Evolutionary conservation across 2,797 vertebrate genomes (phyloP), one percentile per base, ranked within the genome.

Genomic region (Spinus pinus): DNA sequence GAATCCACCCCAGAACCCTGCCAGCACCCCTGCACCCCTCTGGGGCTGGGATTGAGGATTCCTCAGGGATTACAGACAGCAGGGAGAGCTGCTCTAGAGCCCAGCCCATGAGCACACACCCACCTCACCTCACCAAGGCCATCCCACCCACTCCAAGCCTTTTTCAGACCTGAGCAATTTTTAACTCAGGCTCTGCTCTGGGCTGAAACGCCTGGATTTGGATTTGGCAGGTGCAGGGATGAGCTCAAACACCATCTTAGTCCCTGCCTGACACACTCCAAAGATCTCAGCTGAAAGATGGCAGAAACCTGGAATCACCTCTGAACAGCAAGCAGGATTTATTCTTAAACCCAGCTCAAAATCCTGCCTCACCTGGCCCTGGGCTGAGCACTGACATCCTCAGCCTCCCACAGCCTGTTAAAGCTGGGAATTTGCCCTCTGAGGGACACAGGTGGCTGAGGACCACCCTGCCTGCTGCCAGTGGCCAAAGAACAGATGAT

Each of bases 381-480:
- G 64, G 44, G 53, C 51, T 70, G 64, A 62, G 19, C 39, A 4
- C 3, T 0, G 0, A 9, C 70, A 42, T 14, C 47, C 51, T 37
- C 56, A 54, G 20, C 50, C 31, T 60, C 53, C 61, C 23, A 5
- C 44, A 17, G 37, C 30, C 65, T 9, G 22, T 2, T 3, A 12
- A 5, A 60, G 41, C 37, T 2, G 1, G 53, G 72, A 33, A 20
- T 64, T 75, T 15, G 13, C 46, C 7, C 4, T 23, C 51, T 7
- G 1, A 22, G 2, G 10, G 24, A 5, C 37, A 9, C 0, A 1
- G 13, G 53, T 2, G 69, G 64, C 75, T 15, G 7, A 41, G 53
- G 20, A 28, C 49, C 60, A 57, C 30, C 72, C 39, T 44, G 41
- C 44, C n/a, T 11, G 42, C 50, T 42, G 31, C 77, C 51, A 25